Evolutionary conservation across 2,797 vertebrate genomes (phyloP).

Genomic region (Typhlichthys subterraneus): DNA sequence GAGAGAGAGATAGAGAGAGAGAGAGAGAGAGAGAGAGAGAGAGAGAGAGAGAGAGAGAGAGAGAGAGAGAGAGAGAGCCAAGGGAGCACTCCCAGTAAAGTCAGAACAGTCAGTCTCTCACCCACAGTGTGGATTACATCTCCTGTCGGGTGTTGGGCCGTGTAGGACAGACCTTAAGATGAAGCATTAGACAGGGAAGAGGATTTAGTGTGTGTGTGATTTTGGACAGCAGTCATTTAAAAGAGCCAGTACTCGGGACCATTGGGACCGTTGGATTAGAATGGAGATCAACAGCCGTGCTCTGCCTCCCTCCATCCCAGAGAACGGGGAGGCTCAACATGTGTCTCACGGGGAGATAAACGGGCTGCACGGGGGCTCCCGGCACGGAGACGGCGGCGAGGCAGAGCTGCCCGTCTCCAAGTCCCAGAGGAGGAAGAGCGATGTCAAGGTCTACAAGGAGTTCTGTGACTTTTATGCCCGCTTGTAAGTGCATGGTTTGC

Average conservation of each 20-base stretch:
- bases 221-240: background rate
- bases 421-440: conserved; percentile 89
- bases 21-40: conserved; percentile 51
- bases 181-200: conserved; percentile 9
- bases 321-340: conserved; percentile 78
- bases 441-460: conserved; percentile 96
- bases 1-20: conserved; percentile 29
- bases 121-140: conserved; percentile 39
- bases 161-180: conserved; percentile 14
- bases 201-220: conserved; percentile 10
- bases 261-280: background rate
- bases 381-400: conserved; percentile 64
- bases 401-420: conserved; percentile 88
- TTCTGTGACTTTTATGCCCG: conserved; percentile 98
- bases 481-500: conserved; percentile 85
- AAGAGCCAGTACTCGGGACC: background rate
- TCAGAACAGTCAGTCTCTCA: conserved; percentile 52
- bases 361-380: conserved; percentile 61
- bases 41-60: conserved; percentile 41
- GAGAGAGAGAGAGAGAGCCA: conserved; percentile 18
- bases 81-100: conserved; percentile 58
- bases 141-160: conserved; percentile 2
- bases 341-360: conserved; percentile 53
- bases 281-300: conserved; percentile 77
- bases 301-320: conserved; percentile 79